These are phyloP conservation scores for Intellagama lesueurii DNA, from an alignment of 2,797 vertebrate species.

Conservation along the genomic window DNA sequence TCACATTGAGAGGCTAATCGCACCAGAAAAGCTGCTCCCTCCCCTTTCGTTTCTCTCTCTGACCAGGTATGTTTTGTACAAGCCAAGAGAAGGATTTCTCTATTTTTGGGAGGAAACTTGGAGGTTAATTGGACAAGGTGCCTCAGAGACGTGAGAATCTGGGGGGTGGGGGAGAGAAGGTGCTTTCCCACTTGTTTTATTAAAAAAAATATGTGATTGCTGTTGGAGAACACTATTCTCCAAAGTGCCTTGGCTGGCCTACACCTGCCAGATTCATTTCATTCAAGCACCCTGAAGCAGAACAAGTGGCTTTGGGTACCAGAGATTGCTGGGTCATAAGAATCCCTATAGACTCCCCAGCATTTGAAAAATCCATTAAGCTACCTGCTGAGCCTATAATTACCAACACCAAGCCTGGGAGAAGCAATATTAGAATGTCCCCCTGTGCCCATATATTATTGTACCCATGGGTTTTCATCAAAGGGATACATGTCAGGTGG, in stretches of 20 bases:
- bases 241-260: background rate
- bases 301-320: background rate
- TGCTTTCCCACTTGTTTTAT: background rate
- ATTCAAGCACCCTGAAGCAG: slow-evolving; percentile 1
- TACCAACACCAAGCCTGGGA: background rate
- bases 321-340: background rate
- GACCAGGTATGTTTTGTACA: background rate
- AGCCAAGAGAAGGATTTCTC: background rate
- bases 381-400: slow-evolving; percentile 7
- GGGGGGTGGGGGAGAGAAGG: background rate
- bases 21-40: rapidly evolving
- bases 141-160: background rate
- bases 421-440: background rate
- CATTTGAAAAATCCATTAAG: slow-evolving; percentile 13
- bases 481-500: background rate
- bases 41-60: background rate
- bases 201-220: background rate
- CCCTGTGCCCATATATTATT: background rate
- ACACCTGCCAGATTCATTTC: slow-evolving; percentile 13
- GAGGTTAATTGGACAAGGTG: slow-evolving; percentile 9
- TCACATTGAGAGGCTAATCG: background rate
- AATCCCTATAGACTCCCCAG: slow-evolving; percentile 9
- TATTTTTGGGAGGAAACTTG: background rate
- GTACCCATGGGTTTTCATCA: slow-evolving; percentile 21
- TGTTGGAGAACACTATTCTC: background rate